Conservation (phyloP, 1,140 invertebrate genomes). For the Drosophila yakuba region DNA sequence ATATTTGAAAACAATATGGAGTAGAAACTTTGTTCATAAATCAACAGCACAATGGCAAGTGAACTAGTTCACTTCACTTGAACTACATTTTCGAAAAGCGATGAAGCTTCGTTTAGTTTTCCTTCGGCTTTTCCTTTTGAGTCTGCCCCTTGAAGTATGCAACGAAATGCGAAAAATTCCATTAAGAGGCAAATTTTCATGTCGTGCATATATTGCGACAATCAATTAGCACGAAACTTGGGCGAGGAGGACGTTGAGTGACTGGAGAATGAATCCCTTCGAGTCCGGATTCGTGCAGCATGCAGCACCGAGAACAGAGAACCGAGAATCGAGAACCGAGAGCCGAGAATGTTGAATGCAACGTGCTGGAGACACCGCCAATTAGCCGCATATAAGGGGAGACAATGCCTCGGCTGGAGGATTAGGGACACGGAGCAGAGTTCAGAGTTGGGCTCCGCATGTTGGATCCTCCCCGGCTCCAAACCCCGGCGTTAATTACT, state of each 20-base stretch:
- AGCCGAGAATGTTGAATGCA: conserved; percentile 11
- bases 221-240: conserved; percentile 47
- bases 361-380: conserved; percentile 63
- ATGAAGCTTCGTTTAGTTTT: conserved; percentile 34
- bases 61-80: conserved; percentile 43
- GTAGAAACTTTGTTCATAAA: neutral
- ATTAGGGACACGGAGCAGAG: conserved; percentile 54
- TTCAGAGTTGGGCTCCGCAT: conserved; percentile 6
- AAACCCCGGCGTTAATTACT: conserved; percentile 67
- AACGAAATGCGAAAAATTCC: conserved; percentile 46
- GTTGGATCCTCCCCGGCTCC: neutral
- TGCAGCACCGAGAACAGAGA: neutral
- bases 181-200: conserved; percentile 46
- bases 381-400: conserved; percentile 75
- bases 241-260: conserved; percentile 16
- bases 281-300: conserved; percentile 17
- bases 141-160: conserved; percentile 23
- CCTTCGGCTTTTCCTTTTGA: conserved; percentile 31
- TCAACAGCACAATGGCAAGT: neutral
- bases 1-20: no score
- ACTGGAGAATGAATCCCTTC: conserved; percentile 37
- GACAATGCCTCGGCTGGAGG: conserved; percentile 64
- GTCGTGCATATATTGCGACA: conserved; percentile 54
- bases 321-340: neutral
- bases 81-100: conserved; percentile 25